phyloP scores from a whole-genome alignment of 2,888 invertebrate genomes.

The Eilema griseolum region DNA sequence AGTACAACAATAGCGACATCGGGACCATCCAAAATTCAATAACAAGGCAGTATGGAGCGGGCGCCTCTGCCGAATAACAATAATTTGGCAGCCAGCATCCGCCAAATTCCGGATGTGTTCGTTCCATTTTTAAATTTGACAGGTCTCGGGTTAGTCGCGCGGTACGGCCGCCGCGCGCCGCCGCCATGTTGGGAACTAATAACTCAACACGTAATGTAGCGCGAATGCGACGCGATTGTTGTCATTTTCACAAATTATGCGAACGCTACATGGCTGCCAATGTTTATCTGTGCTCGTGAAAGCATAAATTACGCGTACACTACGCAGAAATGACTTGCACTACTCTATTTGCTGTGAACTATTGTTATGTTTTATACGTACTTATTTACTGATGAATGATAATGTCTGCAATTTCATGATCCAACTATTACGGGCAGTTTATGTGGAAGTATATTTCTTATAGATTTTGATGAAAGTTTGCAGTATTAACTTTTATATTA shows the following conservation, averaged over 20 bases:
- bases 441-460: background rate
- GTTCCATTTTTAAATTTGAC: conserved; percentile 86
- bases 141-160: conserved; percentile 68
- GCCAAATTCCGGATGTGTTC: conserved; percentile 82
- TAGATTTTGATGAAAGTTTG: background rate
- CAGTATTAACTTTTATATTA: too few relatives aligned
- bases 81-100: conserved; percentile 84
- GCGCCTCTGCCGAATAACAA: conserved; percentile 80
- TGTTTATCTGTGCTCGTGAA: conserved; percentile 80
- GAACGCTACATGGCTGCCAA: conserved; percentile 78
- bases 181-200: conserved; percentile 64
- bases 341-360: conserved; percentile 49
- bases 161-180: conserved; percentile 44
- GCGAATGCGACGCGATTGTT: conserved; percentile 80
- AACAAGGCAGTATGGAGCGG: conserved; percentile 71
- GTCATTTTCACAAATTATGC: conserved; percentile 84
- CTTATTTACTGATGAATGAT: conserved; percentile 32
- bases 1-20: conserved; percentile 71
- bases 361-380: conserved; percentile 39
- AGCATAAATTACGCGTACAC: conserved; percentile 76
- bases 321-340: conserved; percentile 70
- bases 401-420: conserved; percentile 29
- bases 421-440: conserved; percentile 8
- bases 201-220: conserved; percentile 81
- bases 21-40: conserved; percentile 81